Evolutionary conservation across 2,113 vertebrate genomes (phyloP), one percentile per base, ranked within the genome.

Genomic region (Xenotilapia flavipinnis): DNA sequence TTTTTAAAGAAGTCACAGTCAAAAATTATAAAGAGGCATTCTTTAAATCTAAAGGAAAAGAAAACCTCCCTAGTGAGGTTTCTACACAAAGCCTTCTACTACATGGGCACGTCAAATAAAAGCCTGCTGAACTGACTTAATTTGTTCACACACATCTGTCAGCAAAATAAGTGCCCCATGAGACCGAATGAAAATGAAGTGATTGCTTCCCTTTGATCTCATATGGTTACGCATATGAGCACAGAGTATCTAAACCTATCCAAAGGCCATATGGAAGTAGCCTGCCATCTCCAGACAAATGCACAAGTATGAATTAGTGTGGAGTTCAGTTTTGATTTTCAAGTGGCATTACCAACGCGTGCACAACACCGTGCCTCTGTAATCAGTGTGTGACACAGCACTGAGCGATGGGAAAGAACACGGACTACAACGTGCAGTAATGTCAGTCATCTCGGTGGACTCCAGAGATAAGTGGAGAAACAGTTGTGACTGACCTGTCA

Each of bases 191-290:
- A 62, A 83, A 85, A 90, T 51, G 5, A 89, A 87, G 42, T 45
- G 23, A 8, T 17, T 1, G 11, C 45, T 47, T 84, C 11, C 9
- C 81, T 93, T 87, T 92, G 79, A 92, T 89, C 81, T 91, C 28
- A 68, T 45, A 70, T 45, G 5, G 26, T 23, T 79, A 33, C 6
- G 3, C 23, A 40, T n/a, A 51, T 77, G 6, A 77, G 26, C 45
- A 77, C 7, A 51, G 10, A 33, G 23, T 23, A 80, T 82, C 15
- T 47, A 17, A 82, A 73, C 5, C 2, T 77, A 31, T 77, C 26
- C 45, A 49, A 49, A 51, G 17, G 26, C 15, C 26, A 77, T 51
- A 33, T 51, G 73, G 26, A 51, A 3, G 45, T n/a, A 51, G 73
- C 10, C 45, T 51, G 28, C 42, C 45, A 51, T 31, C 9, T 23